Evolutionary conservation across 2,888 invertebrate genomes (phyloP).

Genomic region (Opisthograptis luteolata): DNA sequence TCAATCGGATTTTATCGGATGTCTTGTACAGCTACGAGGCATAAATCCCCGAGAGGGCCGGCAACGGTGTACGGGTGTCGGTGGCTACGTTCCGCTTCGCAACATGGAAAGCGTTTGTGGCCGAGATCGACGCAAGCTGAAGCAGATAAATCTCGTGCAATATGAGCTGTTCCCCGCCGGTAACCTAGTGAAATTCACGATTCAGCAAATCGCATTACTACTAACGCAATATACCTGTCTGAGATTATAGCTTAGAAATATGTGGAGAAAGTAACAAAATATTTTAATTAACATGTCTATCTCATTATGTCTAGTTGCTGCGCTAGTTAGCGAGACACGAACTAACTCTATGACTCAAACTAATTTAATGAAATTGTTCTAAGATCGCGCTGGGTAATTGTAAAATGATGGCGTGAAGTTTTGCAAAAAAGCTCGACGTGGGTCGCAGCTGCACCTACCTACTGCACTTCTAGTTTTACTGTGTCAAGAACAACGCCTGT

Average conservation of each 20-base stretch:
- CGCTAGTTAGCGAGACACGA: slow-evolving; percentile 9
- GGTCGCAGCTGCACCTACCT: slow-evolving; percentile 82
- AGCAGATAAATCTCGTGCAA: slow-evolving; percentile 59
- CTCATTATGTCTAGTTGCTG: slow-evolving; percentile 9
- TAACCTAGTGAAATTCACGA: slow-evolving; percentile 52
- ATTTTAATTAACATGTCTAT: slow-evolving; percentile 22
- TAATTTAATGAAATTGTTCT: slow-evolving; percentile 1
- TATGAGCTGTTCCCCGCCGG: slow-evolving; percentile 48
- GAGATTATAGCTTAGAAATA: slow-evolving; percentile 20
- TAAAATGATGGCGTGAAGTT: slow-evolving; percentile 22
- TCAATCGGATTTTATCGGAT: slow-evolving; percentile 26
- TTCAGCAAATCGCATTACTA: slow-evolving; percentile 32
- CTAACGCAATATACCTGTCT: slow-evolving; percentile 23
- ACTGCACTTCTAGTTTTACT: slow-evolving; percentile 84
- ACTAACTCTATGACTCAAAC: not conserved
- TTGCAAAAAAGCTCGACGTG: slow-evolving; percentile 79
- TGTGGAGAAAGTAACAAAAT: slow-evolving; percentile 29
- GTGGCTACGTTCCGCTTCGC: slow-evolving; percentile 61
- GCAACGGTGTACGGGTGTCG: slow-evolving; percentile 35
- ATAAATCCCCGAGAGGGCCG: slow-evolving; percentile 57
- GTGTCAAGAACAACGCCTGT: slow-evolving; percentile 83
- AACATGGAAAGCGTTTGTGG: slow-evolving; percentile 73
- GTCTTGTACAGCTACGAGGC: slow-evolving; percentile 23
- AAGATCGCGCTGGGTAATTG: slow-evolving; percentile 10
- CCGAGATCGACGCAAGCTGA: slow-evolving; percentile 60